Evolutionary conservation across 2,888 invertebrate genomes (phyloP).

Genomic region (Hypena proboscidalis): DNA sequence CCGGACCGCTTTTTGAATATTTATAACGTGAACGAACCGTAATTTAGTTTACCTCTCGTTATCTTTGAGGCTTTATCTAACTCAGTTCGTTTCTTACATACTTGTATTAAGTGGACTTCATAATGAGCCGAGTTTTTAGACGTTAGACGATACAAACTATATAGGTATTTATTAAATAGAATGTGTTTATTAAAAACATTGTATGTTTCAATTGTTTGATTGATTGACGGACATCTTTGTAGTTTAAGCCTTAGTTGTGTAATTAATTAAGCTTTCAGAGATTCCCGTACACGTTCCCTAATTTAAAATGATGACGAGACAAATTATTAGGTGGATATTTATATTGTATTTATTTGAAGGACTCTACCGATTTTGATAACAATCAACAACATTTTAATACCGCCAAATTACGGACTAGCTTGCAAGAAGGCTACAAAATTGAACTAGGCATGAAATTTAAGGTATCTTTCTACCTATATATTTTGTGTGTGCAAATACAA

Average conservation of each 20-base stretch:
- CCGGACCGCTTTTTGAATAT: conserved; percentile 72
- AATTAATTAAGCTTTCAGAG: neutral
- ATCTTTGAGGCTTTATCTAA: conserved; percentile 73
- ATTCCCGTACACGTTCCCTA: neutral
- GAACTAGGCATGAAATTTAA: no score
- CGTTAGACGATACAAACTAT: conserved; percentile 8
- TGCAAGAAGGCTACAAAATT: no score
- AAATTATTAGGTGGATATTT: neutral
- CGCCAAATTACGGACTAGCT: no score
- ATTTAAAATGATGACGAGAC: conserved; percentile 8
- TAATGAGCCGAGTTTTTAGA: conserved; percentile 24
- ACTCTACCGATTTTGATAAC: no score
- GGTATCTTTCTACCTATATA: no score
- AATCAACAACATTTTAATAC: no score
- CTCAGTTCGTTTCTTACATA: conserved; percentile 48
- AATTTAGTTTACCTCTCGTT: conserved; percentile 79
- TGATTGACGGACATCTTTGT: no score
- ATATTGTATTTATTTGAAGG: neutral
- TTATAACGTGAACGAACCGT: conserved; percentile 77
- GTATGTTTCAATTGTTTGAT: no score
- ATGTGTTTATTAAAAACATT: no score
- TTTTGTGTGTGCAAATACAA: no score
- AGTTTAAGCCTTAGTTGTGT: neutral
- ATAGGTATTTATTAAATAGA: no score
- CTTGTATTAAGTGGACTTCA: conserved; percentile 35